Conservation (phyloP, 2,888 invertebrate genomes). For the Apamea epomidion region DNA sequence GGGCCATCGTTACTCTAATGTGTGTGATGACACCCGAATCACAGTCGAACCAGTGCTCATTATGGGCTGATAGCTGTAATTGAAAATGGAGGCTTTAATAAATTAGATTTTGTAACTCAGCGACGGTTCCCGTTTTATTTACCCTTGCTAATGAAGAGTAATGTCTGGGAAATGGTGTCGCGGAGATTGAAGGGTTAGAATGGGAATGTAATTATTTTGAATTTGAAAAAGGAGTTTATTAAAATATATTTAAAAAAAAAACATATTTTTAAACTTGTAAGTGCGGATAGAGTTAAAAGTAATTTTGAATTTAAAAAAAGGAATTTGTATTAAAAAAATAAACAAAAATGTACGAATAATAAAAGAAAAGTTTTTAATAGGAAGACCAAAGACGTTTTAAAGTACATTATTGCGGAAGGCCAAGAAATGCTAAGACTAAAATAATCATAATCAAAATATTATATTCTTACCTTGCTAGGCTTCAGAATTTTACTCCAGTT, state of each 20-base stretch:
- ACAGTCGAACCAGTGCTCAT: constrained; percentile 87
- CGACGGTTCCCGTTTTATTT: constrained; percentile 33
- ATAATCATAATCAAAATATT: constrained; percentile 5
- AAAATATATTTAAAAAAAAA: not conserved
- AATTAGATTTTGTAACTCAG: constrained; percentile 53
- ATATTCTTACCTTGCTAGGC: constrained; percentile 88
- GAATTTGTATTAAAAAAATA: not conserved
- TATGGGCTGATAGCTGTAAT: constrained; percentile 87
- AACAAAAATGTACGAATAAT: no score
- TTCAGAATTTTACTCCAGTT: constrained; percentile 88
- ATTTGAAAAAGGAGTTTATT: not conserved
- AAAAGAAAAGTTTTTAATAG: not conserved
- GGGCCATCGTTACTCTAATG: constrained; percentile 90
- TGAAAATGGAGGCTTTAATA: constrained; percentile 54
- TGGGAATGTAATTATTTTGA: constrained; percentile 13
- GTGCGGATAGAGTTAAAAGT: not conserved
- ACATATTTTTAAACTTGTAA: not conserved
- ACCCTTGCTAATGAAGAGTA: constrained; percentile 42
- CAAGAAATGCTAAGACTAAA: not conserved
- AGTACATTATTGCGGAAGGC: not conserved
- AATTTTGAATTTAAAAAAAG: not conserved
- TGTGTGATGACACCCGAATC: constrained; percentile 85
- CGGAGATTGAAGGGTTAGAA: constrained; percentile 18
- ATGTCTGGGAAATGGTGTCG: constrained; percentile 32
- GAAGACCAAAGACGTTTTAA: not conserved